These are phyloP conservation scores for Thera obeliscata DNA, from an alignment of 2,888 invertebrate genomes.

Conservation along the genomic window DNA sequence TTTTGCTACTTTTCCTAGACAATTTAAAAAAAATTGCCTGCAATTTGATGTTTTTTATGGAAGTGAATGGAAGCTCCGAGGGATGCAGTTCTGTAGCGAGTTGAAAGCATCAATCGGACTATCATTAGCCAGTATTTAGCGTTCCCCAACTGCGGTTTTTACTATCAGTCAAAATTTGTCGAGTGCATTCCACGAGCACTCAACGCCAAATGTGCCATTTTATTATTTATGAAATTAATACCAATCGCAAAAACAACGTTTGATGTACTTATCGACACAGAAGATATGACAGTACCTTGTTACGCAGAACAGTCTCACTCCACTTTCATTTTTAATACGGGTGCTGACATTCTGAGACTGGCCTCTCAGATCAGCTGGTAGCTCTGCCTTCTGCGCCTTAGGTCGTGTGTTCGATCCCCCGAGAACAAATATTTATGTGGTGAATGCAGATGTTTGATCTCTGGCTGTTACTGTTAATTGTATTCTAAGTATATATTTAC, in stretches of 20 bases:
- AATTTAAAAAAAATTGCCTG: too few relatives aligned
- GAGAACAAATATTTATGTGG: too few relatives aligned
- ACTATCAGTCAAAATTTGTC: conserved; percentile 80
- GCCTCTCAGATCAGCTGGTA: too few relatives aligned
- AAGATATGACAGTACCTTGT: conserved; percentile 1
- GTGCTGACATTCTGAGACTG: background rate
- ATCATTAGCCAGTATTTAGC: conserved; percentile 83
- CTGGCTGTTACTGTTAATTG: too few relatives aligned
- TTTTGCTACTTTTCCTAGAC: too few relatives aligned
- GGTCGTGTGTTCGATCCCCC: too few relatives aligned
- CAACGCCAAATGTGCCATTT: conserved; percentile 72
- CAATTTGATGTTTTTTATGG: background rate
- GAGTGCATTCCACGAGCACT: conserved; percentile 78
- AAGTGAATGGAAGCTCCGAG: background rate
- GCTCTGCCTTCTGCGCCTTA: too few relatives aligned
- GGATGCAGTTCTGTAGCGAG: conserved; percentile 6
- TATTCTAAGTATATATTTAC: too few relatives aligned
- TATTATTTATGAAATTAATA: conserved; percentile 82
- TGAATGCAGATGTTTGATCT: too few relatives aligned
- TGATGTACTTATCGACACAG: conserved; percentile 22
- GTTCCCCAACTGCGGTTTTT: conserved; percentile 79
- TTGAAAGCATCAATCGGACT: conserved; percentile 68
- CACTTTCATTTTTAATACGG: background rate
- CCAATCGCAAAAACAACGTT: conserved; percentile 71
- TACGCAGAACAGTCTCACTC: conserved; percentile 4